A percentile compares a stretch with the other conserved stretches of the same genome.
These are phyloP conservation scores for Ciona savignyi DNA, from an alignment of 23 tunicate species.

Conservation along the genomic window DNA sequence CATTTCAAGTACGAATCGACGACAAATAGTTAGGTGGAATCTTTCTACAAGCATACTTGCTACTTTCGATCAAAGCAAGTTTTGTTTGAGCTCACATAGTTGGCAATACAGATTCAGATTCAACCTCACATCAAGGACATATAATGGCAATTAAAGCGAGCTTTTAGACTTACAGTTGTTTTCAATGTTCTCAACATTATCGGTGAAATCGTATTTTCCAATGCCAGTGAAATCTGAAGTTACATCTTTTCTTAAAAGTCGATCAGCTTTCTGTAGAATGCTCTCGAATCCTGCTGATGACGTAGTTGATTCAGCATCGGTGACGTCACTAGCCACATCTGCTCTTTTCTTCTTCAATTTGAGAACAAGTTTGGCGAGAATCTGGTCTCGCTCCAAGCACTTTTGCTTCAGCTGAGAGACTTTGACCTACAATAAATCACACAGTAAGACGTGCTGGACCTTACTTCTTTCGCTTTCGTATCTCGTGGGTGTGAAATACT, in stretches of 20 bases:
- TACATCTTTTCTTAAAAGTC: neutral
- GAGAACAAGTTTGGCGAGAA: conserved; percentile 50
- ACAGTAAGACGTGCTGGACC: neutral
- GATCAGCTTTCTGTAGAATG: conserved; percentile 49
- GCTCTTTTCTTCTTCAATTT: conserved; percentile 24
- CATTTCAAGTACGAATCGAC: neutral
- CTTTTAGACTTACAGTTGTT: neutral
- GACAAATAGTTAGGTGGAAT: neutral
- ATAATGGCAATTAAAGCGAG: neutral
- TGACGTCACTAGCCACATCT: neutral
- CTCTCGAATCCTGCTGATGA: conserved; percentile 32
- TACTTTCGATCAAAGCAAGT: too few relatives aligned
- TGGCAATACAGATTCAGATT: too few relatives aligned
- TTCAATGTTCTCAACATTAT: neutral
- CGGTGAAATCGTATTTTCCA: neutral
- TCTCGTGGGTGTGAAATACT: too few relatives aligned
- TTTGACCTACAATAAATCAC: conserved; percentile 19
- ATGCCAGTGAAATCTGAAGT: neutral
- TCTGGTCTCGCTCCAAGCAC: conserved; percentile 58
- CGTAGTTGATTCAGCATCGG: conserved; percentile 12
- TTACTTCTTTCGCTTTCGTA: too few relatives aligned
- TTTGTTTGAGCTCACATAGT: too few relatives aligned
- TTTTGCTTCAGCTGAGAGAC: conserved; percentile 64
- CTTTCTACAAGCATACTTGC: too few relatives aligned
- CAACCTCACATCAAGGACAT: too few relatives aligned